These are phyloP conservation scores for Pterostichus niger DNA, from an alignment of 2,888 invertebrate genomes.

Conservation along the genomic window DNA sequence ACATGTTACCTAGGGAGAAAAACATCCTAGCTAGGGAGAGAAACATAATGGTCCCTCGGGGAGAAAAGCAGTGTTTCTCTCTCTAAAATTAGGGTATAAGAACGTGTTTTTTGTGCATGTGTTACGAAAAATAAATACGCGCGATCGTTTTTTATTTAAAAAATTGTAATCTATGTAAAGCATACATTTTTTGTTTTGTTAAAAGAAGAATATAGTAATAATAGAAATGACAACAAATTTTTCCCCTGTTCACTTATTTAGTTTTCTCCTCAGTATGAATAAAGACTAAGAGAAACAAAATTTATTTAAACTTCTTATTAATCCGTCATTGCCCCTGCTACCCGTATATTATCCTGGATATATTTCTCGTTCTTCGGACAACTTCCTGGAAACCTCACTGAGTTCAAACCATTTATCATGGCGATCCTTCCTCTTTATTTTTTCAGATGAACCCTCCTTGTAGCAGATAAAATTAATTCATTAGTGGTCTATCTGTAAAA, in stretches of 20 bases:
- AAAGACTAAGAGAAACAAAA: conserved; percentile 25
- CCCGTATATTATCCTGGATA: conserved; percentile 27
- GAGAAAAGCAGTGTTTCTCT: too few species aligned
- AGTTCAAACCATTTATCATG: conserved; percentile 40
- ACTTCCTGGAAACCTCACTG: background rate
- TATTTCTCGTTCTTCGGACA: conserved; percentile 5
- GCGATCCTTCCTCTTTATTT: conserved; percentile 33
- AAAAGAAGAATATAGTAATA: too few species aligned
- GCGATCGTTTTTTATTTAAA: too few species aligned
- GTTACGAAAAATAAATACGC: too few species aligned
- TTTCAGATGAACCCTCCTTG: conserved; percentile 24
- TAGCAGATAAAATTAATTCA: conserved; percentile 51
- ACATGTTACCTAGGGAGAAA: too few species aligned
- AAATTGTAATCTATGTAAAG: too few species aligned
- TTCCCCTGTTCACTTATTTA: background rate
- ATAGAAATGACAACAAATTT: background rate
- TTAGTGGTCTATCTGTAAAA: conserved; percentile 24
- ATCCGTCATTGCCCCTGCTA: conserved; percentile 14
- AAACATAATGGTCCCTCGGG: too few species aligned
- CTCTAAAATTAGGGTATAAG: too few species aligned
- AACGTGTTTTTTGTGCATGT: too few species aligned
- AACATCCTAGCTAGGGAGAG: too few species aligned
- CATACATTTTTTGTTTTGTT: too few species aligned
- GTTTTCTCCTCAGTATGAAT: conserved; percentile 14
- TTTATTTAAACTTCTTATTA: conserved; percentile 46